These are phyloP conservation scores for Sepioteuthis lessoniana DNA, from an alignment of 2,888 invertebrate species.

Conservation along the genomic window DNA sequence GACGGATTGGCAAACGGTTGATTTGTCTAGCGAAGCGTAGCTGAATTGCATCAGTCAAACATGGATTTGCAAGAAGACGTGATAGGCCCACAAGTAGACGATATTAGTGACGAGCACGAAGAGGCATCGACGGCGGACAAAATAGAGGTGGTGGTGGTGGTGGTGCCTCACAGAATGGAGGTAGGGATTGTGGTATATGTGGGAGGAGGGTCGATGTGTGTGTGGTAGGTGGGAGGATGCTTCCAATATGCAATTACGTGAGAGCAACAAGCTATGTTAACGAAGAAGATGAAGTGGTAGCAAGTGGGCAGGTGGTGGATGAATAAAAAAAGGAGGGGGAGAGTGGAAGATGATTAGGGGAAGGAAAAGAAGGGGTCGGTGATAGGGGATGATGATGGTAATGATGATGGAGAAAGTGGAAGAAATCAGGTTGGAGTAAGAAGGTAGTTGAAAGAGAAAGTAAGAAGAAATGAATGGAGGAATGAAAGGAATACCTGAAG, in stretches of 20 bases:
- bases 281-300: not conserved
- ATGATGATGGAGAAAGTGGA: not conserved
- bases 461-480: not conserved
- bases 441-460: not conserved
- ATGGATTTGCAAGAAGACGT: not conserved
- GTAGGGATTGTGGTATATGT: too few relatives aligned
- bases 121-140: not conserved
- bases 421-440: not conserved
- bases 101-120: not conserved
- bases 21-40: not conserved
- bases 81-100: not conserved
- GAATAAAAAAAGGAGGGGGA: not conserved
- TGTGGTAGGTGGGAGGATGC: not conserved
- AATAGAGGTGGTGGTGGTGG: not conserved
- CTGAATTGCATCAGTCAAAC: not conserved
- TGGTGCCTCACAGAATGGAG: too few relatives aligned
- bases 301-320: not conserved
- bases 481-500: not conserved
- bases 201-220: too few relatives aligned
- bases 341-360: not conserved
- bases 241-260: not conserved
- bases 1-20: not conserved
- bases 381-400: not conserved
- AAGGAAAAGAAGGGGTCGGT: not conserved
- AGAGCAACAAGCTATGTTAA: not conserved